phyloP scores from a whole-genome alignment of 2,888 invertebrate species.

The Leptinotarsa juncta region DNA sequence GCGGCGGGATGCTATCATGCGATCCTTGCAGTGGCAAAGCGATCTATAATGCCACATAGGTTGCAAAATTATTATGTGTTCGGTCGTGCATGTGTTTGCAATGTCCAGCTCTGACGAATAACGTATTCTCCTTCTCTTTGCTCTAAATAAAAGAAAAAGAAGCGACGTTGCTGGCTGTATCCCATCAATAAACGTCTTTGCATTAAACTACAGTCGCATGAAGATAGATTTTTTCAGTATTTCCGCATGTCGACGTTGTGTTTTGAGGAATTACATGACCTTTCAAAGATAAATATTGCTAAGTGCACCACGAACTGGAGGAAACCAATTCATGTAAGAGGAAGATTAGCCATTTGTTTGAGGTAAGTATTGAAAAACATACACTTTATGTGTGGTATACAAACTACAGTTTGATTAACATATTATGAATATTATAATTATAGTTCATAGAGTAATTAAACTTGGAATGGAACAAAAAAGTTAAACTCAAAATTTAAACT shows the following conservation, averaged over 20 bases:
- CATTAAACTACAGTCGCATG: no score
- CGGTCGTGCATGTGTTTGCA: conserved; percentile 6
- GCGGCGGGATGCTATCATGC: conserved; percentile 14
- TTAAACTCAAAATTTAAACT: not conserved
- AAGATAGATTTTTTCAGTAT: no score
- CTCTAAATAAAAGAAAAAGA: not conserved
- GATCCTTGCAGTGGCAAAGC: conserved; percentile 16
- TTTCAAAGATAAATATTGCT: conserved; percentile 2
- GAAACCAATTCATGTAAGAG: no score
- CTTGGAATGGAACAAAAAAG: not conserved
- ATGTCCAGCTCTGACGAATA: conserved; percentile 14
- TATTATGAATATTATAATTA: not conserved
- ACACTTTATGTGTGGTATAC: not conserved
- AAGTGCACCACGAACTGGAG: no score
- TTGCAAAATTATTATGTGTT: not conserved
- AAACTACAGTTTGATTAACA: not conserved
- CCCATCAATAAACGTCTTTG: not conserved
- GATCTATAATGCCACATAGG: conserved; percentile 15
- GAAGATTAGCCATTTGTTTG: not conserved
- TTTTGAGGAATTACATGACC: not conserved
- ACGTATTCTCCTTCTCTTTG: not conserved
- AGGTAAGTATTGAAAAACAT: not conserved
- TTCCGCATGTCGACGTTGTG: no score
- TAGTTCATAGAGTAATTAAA: not conserved
- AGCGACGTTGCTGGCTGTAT: not conserved